These are phyloP conservation scores for Pseudococcus jackbeardsleyi DNA, from an alignment of 2,888 invertebrate species.

Conservation along the genomic window DNA sequence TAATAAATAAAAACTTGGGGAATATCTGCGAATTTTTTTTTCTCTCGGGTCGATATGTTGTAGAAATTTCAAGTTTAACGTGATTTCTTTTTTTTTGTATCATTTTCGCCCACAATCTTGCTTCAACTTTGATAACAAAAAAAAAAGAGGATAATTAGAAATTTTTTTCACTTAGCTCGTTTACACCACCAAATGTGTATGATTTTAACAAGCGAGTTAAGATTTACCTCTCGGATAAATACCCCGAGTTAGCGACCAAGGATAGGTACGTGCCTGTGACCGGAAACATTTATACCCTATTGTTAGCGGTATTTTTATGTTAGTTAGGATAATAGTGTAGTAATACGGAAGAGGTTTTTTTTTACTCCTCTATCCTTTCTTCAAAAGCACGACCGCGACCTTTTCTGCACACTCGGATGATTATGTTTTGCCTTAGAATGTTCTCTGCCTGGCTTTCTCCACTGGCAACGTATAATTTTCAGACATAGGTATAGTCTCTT, in stretches of 20 bases:
- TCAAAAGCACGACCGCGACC: not conserved
- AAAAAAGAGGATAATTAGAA: not conserved
- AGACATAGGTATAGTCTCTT: not conserved
- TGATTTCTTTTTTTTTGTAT: too few relatives aligned
- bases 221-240: constrained; percentile 42
- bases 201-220: constrained; percentile 11
- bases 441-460: not conserved
- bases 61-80: not conserved
- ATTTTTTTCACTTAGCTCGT: constrained; percentile 4
- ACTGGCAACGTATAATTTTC: not conserved
- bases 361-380: not conserved
- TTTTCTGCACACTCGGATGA: constrained; percentile 9
- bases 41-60: not conserved
- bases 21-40: not conserved
- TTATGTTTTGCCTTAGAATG: not conserved
- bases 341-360: not conserved
- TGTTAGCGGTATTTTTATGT: constrained; percentile 31
- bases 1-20: constrained; percentile 30
- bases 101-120: too few relatives aligned
- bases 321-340: constrained; percentile 18
- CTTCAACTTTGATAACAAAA: not conserved
- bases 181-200: constrained; percentile 8
- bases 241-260: constrained; percentile 5
- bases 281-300: constrained; percentile 23
- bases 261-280: constrained; percentile 27